phyloP scores from a whole-genome alignment of 2,113 vertebrate species.

The Anarhynchus alexandrinus region DNA sequence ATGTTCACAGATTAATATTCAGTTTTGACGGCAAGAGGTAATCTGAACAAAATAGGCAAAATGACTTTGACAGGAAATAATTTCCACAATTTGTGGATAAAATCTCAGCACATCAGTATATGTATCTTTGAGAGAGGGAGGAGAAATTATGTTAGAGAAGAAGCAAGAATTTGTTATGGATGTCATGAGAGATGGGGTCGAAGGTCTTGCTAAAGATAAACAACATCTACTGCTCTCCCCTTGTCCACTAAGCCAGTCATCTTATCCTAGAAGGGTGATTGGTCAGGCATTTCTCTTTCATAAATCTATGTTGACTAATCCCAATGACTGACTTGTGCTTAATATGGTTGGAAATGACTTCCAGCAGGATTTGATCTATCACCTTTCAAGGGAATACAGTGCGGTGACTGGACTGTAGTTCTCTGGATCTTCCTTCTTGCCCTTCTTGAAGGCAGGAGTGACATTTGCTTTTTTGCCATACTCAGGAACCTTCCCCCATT shows the following conservation, averaged over 20 bases:
- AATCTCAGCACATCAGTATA: neutral
- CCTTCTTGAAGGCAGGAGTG: neutral
- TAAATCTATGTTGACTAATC: neutral
- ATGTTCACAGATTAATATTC: neutral
- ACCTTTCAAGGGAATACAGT: neutral
- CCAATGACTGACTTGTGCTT: accelerated
- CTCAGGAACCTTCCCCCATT: neutral
- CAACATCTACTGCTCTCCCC: neutral
- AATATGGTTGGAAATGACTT: neutral
- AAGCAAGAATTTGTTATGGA: neutral
- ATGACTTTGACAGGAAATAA: neutral
- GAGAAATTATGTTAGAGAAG: neutral
- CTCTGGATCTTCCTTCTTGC: neutral
- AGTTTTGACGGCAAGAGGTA: neutral
- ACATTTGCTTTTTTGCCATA: neutral
- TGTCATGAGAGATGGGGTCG: neutral
- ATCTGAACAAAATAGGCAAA: neutral
- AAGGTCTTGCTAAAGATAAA: neutral
- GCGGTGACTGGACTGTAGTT: neutral
- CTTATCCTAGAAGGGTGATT: neutral
- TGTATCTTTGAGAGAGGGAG: neutral
- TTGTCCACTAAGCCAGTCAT: neutral
- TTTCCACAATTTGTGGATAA: neutral
- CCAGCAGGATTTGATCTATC: neutral
- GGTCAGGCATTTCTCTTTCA: neutral